phyloP scores from a whole-genome alignment of 2,113 vertebrate species.

The Scophthalmus maximus region DNA sequence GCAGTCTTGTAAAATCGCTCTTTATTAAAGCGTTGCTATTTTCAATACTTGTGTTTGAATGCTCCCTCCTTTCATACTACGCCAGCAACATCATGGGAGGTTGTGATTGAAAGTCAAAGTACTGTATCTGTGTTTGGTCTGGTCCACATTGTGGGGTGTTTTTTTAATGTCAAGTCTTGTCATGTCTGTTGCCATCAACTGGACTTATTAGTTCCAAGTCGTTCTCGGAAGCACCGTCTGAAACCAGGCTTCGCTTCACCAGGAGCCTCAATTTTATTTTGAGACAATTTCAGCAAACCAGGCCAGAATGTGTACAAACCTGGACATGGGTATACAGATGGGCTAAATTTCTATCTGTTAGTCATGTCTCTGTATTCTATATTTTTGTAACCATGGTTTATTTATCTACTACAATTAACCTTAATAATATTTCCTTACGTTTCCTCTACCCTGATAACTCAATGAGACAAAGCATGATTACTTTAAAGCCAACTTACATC shows the following conservation, averaged over 20 bases:
- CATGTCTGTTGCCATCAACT: conserved; percentile 66
- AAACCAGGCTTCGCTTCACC: conserved; percentile 44
- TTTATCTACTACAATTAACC: not conserved
- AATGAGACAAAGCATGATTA: conserved; percentile 4
- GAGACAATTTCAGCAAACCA: conserved; percentile 16
- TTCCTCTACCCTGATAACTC: not conserved
- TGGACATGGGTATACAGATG: not conserved
- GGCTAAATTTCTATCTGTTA: not conserved
- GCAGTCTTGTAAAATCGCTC: conserved; percentile 81
- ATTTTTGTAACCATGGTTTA: conserved; percentile 28
- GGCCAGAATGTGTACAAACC: conserved; percentile 20
- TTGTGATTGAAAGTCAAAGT: conserved; percentile 75
- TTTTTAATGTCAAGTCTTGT: conserved; percentile 75
- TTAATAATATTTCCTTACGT: not conserved
- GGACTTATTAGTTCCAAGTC: conserved; percentile 48
- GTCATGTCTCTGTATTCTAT: conserved; percentile 13
- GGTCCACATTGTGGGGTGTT: conserved; percentile 75
- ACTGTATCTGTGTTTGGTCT: conserved; percentile 81
- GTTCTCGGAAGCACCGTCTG: too few relatives aligned
- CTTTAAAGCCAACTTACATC: not conserved
- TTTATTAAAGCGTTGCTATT: conserved; percentile 83
- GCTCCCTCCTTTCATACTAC: conserved; percentile 75
- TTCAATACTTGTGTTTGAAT: conserved; percentile 80
- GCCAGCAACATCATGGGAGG: conserved; percentile 75
- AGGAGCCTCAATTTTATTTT: conserved; percentile 34